Evolutionary conservation across 1,140 invertebrate species (phyloP).

Genomic region (Drosophila neocordata): DNA sequence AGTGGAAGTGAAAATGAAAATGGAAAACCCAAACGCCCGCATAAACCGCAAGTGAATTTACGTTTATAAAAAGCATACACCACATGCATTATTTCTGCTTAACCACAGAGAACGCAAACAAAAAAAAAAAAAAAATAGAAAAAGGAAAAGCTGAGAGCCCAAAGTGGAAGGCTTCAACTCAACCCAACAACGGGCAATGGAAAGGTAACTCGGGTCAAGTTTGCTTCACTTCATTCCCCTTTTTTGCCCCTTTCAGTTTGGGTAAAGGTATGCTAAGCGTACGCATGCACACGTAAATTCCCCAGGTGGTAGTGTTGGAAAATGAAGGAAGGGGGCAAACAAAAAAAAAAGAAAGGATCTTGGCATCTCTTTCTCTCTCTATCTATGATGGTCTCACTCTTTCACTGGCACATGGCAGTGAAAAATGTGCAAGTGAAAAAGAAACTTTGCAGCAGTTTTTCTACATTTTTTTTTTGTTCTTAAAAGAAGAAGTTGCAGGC

Average conservation of each 20-base stretch:
- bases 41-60: slow-evolving; percentile 29
- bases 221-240: slow-evolving; percentile 24
- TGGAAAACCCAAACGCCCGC: slow-evolving; percentile 14
- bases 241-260: neutral
- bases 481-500: slow-evolving; percentile 40
- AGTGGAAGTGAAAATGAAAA: slow-evolving; percentile 7
- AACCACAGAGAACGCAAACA: slow-evolving; percentile 42
- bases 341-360: slow-evolving; percentile 17
- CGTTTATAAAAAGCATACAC: slow-evolving; percentile 28
- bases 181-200: neutral
- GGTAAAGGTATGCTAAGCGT: slow-evolving; percentile 47
- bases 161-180: slow-evolving; percentile 9
- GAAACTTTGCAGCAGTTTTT: slow-evolving; percentile 41
- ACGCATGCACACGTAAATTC: slow-evolving; percentile 72
- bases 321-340: slow-evolving; percentile 3
- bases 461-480: slow-evolving; percentile 43
- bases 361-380: neutral
- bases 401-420: slow-evolving; percentile 64
- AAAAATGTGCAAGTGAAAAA: slow-evolving; percentile 57
- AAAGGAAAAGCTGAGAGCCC: slow-evolving; percentile 13
- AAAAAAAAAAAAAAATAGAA: slow-evolving; percentile 25
- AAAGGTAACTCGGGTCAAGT: slow-evolving; percentile 35
- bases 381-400: neutral
- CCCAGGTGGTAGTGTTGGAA: slow-evolving; percentile 61
- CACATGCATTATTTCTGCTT: slow-evolving; percentile 60